Percentiles rank a stretch among this genome's conserved stretches.
Evolutionary conservation across 2,888 invertebrate genomes (phyloP).

Genomic region (Lydus trimaculatus): DNA sequence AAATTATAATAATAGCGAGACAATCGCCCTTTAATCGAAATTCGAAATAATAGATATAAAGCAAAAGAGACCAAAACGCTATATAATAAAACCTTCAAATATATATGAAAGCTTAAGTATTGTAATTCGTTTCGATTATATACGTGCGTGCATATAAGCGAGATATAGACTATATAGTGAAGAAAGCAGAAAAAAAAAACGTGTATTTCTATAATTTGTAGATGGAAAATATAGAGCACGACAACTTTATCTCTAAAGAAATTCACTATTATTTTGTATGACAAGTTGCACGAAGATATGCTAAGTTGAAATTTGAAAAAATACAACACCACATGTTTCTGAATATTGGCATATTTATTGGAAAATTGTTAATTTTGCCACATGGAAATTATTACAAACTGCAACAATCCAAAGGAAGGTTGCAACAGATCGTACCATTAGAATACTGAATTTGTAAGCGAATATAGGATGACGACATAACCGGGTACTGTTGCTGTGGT

Average conservation of each 20-base stretch:
- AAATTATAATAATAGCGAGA: slow-evolving; percentile 11
- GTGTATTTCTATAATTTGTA: slow-evolving; percentile 56
- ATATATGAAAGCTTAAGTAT: slow-evolving; percentile 38
- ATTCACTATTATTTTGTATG: slow-evolving; percentile 28
- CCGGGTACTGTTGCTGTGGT: no score
- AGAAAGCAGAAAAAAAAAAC: slow-evolving; percentile 28
- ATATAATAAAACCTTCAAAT: slow-evolving; percentile 5
- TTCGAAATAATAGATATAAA: slow-evolving; percentile 6
- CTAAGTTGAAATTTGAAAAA: no score
- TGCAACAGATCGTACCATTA: no score
- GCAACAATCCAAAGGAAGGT: no score
- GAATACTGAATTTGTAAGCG: no score
- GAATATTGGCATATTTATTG: no score
- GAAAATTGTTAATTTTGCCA: no score
- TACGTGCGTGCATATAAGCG: slow-evolving; percentile 53
- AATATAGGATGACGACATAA: no score
- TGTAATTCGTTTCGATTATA: slow-evolving; percentile 42
- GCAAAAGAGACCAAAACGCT: no score
- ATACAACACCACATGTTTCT: not conserved
- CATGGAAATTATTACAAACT: no score
- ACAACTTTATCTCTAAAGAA: slow-evolving; percentile 50
- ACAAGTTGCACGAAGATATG: slow-evolving; percentile 26
- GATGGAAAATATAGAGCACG: slow-evolving; percentile 53
- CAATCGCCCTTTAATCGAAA: not conserved
- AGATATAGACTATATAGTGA: not conserved